Evolutionary conservation across 2,113 vertebrate genomes (phyloP), one percentile per base, ranked within the genome.

Genomic region (Cricetomys ansorgei): DNA sequence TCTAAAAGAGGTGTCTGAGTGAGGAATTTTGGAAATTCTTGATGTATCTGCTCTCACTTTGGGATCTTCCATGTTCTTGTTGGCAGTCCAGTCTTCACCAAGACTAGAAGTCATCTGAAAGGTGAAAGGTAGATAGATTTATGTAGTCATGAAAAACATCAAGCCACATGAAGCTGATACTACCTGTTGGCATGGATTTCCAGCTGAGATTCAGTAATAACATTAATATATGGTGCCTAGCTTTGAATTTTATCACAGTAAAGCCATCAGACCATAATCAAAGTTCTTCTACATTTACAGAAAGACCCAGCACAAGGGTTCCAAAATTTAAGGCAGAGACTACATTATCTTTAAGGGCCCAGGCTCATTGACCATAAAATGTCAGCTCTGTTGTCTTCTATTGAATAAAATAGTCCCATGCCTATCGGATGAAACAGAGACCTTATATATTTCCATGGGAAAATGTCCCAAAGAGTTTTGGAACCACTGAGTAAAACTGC

Each of bases 11-110:
- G 53, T 77, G 43, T 81, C 37, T 40, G n/a, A 25, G 2, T 72
- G 37, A 84, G 48, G 43, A 92, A 88, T 73, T 80, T 92, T 53
- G 55, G 37, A 79, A 96, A 55, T 34, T 6, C 10, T 91, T 94
- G 34, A 37, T 48, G 13, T 25, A 15, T 69, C 62, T n/a, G 5
- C 83, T 92, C 75, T 90, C 37, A 94, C 59, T 57, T 72, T 45
- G 15, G 34, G 37, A n/a, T 95, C 65, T 80, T 72, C 65, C 65
- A 76, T n/a, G 40, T 83, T 53, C 27, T 81, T 59, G 55, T 31
- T 86, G 48, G 34, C 73, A 65, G 59, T 59, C 87, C 73, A 65
- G 59, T 59, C 87, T 83, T 86, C 75, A 91, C 29, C 25, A 34
- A 31, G 55, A 88, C 43, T 79, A 67, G 45, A 21, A 64, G 19